These are phyloP conservation scores for Alces alces DNA, from an alignment of 2,113 vertebrate genomes.

Conservation along the genomic window DNA sequence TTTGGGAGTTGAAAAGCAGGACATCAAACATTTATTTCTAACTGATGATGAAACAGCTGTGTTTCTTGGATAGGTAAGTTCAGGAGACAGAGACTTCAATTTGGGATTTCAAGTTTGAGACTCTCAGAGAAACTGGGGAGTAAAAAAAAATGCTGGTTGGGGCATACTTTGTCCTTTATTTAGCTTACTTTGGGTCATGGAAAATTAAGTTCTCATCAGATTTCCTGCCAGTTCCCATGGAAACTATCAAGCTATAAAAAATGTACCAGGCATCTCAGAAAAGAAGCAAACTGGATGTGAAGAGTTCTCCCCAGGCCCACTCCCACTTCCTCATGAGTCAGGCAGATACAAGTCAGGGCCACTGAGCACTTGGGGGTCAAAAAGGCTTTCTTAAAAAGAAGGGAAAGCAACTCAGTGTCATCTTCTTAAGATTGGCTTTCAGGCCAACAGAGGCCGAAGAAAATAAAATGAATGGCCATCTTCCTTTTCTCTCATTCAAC, in stretches of 20 bases:
- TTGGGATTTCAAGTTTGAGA: not conserved
- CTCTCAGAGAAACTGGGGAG: not conserved
- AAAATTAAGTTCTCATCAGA: slow-evolving; percentile 34
- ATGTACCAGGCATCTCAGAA: not conserved
- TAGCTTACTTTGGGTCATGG: not conserved
- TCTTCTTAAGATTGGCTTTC: not conserved
- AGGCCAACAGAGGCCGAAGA: not conserved
- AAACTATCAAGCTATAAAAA: not conserved
- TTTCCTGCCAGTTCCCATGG: not conserved
- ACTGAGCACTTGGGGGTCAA: not conserved
- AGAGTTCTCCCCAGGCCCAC: not conserved
- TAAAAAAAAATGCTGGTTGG: not conserved
- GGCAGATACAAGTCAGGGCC: not conserved
- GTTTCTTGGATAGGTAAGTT: not conserved
- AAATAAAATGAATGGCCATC: not conserved
- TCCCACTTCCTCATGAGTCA: not conserved
- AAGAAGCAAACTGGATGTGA: not conserved
- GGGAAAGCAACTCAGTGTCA: not conserved
- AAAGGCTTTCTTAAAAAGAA: not conserved
- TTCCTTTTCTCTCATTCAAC: not conserved
- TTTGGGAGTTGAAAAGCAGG: not conserved
- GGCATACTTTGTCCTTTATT: not conserved
- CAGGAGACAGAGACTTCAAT: not conserved
- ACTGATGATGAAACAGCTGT: not conserved
- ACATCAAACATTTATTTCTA: not conserved